Evolutionary conservation across 2,797 vertebrate genomes (phyloP).

Genomic region (Cottoperca gobio): DNA sequence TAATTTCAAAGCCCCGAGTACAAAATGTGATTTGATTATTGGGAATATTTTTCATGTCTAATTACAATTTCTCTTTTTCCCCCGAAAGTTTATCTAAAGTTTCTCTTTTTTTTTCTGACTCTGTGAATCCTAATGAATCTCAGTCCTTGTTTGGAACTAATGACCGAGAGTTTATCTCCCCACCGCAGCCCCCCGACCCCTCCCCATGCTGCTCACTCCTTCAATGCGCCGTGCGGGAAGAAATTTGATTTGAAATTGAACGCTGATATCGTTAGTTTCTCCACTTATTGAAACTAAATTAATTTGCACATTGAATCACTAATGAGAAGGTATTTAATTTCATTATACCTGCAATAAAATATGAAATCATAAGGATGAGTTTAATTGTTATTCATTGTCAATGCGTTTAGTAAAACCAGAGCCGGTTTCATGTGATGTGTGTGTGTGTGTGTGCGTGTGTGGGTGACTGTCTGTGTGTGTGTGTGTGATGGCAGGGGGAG

Average conservation of each 20-base stretch:
- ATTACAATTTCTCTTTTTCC: slow-evolving; percentile 82
- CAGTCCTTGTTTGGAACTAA: slow-evolving; percentile 68
- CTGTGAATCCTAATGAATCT: slow-evolving; percentile 74
- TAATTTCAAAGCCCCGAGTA: slow-evolving; percentile 83
- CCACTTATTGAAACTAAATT: slow-evolving; percentile 69
- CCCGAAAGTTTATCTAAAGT: slow-evolving; percentile 79
- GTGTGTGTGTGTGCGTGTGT: no score
- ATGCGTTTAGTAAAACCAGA: not conserved
- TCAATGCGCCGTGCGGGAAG: slow-evolving; percentile 62
- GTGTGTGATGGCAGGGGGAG: no score
- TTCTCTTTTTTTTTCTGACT: slow-evolving; percentile 55
- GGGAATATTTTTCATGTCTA: slow-evolving; percentile 84
- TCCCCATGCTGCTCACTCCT: slow-evolving; percentile 52
- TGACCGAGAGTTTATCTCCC: slow-evolving; percentile 62
- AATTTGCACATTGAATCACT: slow-evolving; percentile 69
- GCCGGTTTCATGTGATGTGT: no score
- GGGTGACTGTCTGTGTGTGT: no score
- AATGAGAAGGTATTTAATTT: slow-evolving; percentile 80
- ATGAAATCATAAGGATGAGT: slow-evolving; percentile 51
- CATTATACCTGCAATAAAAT: slow-evolving; percentile 62
- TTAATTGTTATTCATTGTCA: slow-evolving; percentile 25
- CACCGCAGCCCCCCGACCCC: not conserved
- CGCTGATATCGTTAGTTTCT: slow-evolving; percentile 72
- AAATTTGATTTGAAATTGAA: slow-evolving; percentile 73
- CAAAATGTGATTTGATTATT: slow-evolving; percentile 86